phyloP scores from a whole-genome alignment of 2,888 invertebrate genomes.

The Tigriopus californicus region DNA sequence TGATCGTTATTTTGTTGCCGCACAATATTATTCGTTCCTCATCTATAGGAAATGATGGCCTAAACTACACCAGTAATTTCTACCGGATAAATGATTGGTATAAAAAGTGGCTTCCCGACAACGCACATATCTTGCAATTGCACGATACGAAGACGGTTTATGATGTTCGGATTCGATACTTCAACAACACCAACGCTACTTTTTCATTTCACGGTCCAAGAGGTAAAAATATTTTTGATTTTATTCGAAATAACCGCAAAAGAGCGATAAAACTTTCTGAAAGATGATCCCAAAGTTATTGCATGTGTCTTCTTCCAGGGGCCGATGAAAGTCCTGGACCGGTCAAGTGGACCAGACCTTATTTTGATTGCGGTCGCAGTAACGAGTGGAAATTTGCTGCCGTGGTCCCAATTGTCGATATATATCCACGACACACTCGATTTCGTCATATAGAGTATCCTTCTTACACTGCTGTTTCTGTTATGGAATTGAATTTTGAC shows the following conservation, averaged over 20 bases:
- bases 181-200: constrained; percentile 87
- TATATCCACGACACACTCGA: constrained; percentile 78
- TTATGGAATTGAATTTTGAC: constrained; percentile 88
- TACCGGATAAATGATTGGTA: constrained; percentile 34
- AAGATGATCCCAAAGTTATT: constrained; percentile 20
- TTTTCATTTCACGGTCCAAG: constrained; percentile 86
- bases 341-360: constrained; percentile 80
- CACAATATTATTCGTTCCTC: too few species aligned
- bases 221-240: constrained; percentile 29
- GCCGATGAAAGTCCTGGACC: constrained; percentile 76
- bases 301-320: not conserved
- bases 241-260: too few species aligned
- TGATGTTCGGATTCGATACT: constrained; percentile 19
- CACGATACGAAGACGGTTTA: constrained; percentile 85
- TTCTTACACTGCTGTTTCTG: constrained; percentile 73
- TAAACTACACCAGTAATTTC: constrained; percentile 15
- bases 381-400: constrained; percentile 91
- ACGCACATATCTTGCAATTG: constrained; percentile 38
- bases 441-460: constrained; percentile 85
- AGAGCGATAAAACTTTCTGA: too few species aligned
- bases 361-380: constrained; percentile 85
- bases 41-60: constrained; percentile 4
- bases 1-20: too few species aligned
- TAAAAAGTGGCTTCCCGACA: constrained; percentile 71
- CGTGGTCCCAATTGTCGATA: constrained; percentile 83